These are phyloP conservation scores for Dermochelys coriacea DNA, from an alignment of 2,797 vertebrate genomes.

Conservation along the genomic window DNA sequence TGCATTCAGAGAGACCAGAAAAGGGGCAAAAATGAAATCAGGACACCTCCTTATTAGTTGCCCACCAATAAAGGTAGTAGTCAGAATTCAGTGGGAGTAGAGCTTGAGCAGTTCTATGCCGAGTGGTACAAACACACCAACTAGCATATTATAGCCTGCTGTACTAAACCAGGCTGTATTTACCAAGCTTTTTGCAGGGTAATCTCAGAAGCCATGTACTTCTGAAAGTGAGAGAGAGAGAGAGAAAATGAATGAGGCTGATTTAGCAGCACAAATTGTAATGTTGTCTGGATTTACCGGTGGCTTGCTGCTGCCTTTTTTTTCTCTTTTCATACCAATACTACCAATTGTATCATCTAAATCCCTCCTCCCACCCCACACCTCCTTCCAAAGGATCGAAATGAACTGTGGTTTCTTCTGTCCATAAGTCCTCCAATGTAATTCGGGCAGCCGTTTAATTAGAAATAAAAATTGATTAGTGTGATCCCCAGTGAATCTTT, in stretches of 20 bases:
- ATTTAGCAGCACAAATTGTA: background rate
- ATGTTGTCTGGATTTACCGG: background rate
- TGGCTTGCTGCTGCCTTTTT: background rate
- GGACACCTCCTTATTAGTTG: background rate
- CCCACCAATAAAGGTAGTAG: background rate
- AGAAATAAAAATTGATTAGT: constrained; percentile 64
- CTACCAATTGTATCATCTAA: background rate
- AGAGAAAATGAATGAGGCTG: background rate
- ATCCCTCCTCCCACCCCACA: background rate
- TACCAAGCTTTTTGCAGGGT: background rate
- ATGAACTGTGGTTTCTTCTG: background rate
- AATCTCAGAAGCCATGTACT: background rate
- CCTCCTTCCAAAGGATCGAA: background rate
- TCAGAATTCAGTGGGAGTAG: background rate
- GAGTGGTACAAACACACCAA: background rate
- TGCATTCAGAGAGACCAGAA: background rate
- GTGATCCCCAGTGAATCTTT: constrained; percentile 37
- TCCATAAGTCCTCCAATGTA: background rate
- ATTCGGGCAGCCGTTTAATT: constrained; percentile 50
- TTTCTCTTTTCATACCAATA: background rate
- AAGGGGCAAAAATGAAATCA: background rate
- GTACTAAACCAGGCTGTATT: background rate
- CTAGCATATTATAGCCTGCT: background rate
- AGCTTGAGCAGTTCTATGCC: background rate
- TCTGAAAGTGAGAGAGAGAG: background rate